Evolutionary conservation across 1,140 invertebrate species (phyloP).

Genomic region (Tenebrio molitor): DNA sequence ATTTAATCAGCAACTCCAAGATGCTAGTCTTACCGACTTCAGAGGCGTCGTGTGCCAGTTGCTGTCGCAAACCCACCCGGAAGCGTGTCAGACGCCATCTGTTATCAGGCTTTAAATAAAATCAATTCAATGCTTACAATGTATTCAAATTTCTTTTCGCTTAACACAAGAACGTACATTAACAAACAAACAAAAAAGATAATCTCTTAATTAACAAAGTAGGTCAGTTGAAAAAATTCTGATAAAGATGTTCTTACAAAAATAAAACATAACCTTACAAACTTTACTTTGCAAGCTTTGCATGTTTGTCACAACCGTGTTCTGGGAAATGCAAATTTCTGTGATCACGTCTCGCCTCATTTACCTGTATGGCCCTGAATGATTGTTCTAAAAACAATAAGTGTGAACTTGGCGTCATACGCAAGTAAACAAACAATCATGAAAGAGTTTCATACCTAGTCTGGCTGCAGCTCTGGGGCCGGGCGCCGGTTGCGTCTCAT

Average conservation of each 20-base stretch:
- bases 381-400: slow-evolving; percentile 9
- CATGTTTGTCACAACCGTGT: background rate
- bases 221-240: too few species aligned
- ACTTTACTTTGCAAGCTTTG: too few species aligned
- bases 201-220: too few species aligned
- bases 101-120: slow-evolving; percentile 24
- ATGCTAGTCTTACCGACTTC: slow-evolving; percentile 57
- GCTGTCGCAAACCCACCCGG: slow-evolving; percentile 40
- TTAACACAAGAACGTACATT: too few species aligned
- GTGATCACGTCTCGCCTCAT: background rate
- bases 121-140: background rate
- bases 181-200: background rate
- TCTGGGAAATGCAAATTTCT: background rate
- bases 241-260: too few species aligned
- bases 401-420: too few species aligned
- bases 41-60: slow-evolving; percentile 55
- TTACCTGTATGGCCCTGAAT: background rate
- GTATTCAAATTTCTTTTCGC: too few species aligned
- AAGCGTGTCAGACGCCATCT: slow-evolving; percentile 30
- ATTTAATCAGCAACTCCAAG: slow-evolving; percentile 60
- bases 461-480: background rate
- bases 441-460: slow-evolving; percentile 2
- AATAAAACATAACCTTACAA: too few species aligned
- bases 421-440: too few species aligned
- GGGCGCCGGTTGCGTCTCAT: too few species aligned